Evolutionary conservation across 2,113 vertebrate species (phyloP).

Genomic region (Camelus dromedarius): DNA sequence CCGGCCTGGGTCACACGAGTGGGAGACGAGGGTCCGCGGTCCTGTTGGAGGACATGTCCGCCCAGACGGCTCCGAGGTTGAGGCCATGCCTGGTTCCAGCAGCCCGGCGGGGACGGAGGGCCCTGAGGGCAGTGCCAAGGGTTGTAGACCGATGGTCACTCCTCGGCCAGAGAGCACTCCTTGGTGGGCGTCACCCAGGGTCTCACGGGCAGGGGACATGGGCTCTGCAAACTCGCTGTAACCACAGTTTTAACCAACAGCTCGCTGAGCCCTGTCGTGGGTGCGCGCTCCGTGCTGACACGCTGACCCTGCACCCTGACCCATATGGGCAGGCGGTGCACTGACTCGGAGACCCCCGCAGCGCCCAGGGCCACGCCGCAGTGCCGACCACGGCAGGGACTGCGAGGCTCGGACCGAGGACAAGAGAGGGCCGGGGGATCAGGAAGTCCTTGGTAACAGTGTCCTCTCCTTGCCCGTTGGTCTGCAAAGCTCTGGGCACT

Average conservation of each 20-base stretch:
- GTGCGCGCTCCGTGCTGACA: too few species aligned
- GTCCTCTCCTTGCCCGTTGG: rapidly evolving
- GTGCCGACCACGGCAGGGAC: rapidly evolving
- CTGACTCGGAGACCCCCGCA: rapidly evolving
- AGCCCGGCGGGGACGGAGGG: rapidly evolving
- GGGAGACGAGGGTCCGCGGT: not conserved
- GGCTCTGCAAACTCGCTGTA: rapidly evolving
- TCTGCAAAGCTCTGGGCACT: rapidly evolving
- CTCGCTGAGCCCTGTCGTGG: not conserved
- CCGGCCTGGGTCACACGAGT: not conserved
- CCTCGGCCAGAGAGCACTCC: rapidly evolving
- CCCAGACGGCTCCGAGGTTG: not conserved
- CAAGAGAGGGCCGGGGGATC: rapidly evolving
- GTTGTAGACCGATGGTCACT: rapidly evolving
- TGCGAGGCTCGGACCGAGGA: rapidly evolving
- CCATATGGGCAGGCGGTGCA: rapidly evolving
- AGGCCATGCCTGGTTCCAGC: too few species aligned
- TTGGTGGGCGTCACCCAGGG: rapidly evolving
- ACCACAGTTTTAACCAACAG: rapidly evolving
- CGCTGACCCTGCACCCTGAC: too few species aligned
- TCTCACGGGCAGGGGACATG: too few species aligned
- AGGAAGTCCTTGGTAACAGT: rapidly evolving
- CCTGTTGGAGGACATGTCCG: not conserved
- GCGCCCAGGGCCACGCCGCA: rapidly evolving
- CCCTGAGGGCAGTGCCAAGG: rapidly evolving